Evolutionary conservation across 1,140 invertebrate genomes (phyloP).

Genomic region (Pogonomyrmex barbatus): DNA sequence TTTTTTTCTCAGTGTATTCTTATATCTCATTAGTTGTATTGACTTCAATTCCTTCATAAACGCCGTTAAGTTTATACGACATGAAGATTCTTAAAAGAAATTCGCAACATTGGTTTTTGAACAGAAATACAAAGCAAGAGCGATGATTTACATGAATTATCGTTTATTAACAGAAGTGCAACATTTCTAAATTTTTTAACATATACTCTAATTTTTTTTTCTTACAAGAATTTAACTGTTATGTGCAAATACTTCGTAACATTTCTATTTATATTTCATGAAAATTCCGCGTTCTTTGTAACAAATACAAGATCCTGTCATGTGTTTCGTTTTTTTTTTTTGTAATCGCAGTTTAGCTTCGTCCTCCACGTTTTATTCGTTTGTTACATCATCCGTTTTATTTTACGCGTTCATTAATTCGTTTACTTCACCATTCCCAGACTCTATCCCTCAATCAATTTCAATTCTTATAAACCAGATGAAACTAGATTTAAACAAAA

Average conservation of each 20-base stretch:
- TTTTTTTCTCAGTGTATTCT: too few species aligned
- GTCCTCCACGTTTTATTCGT: not conserved
- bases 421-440: not conserved
- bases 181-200: too few species aligned
- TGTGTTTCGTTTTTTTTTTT: not conserved
- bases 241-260: not conserved
- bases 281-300: not conserved
- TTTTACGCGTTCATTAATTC: not conserved
- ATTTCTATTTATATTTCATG: not conserved
- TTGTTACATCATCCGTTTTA: not conserved
- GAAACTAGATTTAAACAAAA: constrained; percentile 18
- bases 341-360: not conserved
- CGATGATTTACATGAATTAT: too few species aligned
- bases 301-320: not conserved
- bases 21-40: not conserved
- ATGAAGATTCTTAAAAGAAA: not conserved
- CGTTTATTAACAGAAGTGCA: too few species aligned
- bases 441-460: constrained; percentile 13
- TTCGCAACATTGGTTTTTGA: not conserved
- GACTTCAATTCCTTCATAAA: not conserved
- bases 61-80: not conserved
- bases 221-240: not conserved
- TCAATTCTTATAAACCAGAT: constrained; percentile 23
- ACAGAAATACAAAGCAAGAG: not conserved
- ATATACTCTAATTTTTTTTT: not conserved